phyloP scores from a whole-genome alignment of 2,888 invertebrate species.

The Apamea anceps region DNA sequence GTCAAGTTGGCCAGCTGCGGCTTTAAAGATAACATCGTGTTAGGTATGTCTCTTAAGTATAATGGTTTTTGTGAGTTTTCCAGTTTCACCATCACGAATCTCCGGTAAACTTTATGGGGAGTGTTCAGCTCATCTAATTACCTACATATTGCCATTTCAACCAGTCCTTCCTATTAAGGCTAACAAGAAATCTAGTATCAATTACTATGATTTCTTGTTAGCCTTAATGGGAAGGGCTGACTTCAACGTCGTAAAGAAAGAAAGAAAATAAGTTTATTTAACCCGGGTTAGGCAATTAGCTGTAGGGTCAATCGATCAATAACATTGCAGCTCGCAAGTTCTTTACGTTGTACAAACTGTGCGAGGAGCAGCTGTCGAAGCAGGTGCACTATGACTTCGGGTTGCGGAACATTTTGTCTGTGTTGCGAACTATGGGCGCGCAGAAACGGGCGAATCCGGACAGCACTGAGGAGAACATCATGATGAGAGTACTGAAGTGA shows the following conservation, averaged over 20 bases:
- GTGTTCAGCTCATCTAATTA: not conserved
- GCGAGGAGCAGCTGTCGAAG: constrained; percentile 97
- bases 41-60: constrained; percentile 81
- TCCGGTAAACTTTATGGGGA: not conserved
- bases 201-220: too few species aligned
- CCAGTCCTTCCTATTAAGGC: not conserved
- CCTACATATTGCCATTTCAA: too few species aligned
- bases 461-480: constrained; percentile 96
- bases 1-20: constrained; percentile 97
- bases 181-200: not conserved
- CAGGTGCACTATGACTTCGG: constrained; percentile 97
- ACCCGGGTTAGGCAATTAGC: too few species aligned
- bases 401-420: constrained; percentile 94
- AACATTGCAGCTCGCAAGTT: constrained; percentile 92
- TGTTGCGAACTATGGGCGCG: constrained; percentile 94
- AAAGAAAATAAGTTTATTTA: too few species aligned
- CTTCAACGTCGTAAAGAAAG: too few species aligned
- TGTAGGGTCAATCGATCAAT: not conserved
- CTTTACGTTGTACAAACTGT: constrained; percentile 96
- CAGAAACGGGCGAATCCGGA: constrained; percentile 95
- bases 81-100: not conserved
- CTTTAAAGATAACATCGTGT: constrained; percentile 95
- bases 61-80: not conserved
- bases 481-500: constrained; percentile 95
- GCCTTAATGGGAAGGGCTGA: too few species aligned